These are phyloP conservation scores for Catocala nupta DNA, from an alignment of 2,888 invertebrate genomes.

Conservation along the genomic window DNA sequence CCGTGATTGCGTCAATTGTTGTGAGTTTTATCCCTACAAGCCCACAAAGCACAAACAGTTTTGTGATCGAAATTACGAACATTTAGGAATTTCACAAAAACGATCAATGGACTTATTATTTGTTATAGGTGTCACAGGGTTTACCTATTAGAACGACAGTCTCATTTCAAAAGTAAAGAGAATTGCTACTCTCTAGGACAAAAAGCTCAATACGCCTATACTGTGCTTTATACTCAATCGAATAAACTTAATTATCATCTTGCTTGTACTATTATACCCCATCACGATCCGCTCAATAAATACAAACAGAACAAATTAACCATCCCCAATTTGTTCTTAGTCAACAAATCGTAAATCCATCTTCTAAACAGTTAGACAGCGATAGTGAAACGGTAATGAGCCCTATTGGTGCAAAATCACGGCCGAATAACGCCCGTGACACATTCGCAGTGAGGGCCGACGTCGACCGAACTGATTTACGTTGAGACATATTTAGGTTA, in stretches of 20 bases:
- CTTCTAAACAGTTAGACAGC: conserved; percentile 55
- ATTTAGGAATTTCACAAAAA: too few species aligned
- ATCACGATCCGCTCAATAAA: not conserved
- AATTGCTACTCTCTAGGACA: too few species aligned
- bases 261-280: not conserved
- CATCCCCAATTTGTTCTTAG: conserved; percentile 48
- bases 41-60: too few species aligned
- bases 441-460: conserved; percentile 57
- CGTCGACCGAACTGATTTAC: conserved; percentile 57
- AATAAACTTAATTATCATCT: not conserved
- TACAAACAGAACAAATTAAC: conserved; percentile 15
- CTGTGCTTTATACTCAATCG: too few species aligned
- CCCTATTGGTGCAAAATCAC: conserved; percentile 74
- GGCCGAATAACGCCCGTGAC: conserved; percentile 60
- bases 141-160: too few species aligned
- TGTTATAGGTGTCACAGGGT: too few species aligned
- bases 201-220: too few species aligned
- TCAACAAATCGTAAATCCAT: conserved; percentile 62
- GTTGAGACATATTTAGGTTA: conserved; percentile 34
- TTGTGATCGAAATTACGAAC: too few species aligned
- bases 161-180: too few species aligned
- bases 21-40: too few species aligned
- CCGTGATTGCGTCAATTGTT: too few species aligned
- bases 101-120: too few species aligned
- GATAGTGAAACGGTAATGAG: conserved; percentile 68